phyloP scores from a whole-genome alignment of 2,888 invertebrate genomes.

The Drosophila formosana region DNA sequence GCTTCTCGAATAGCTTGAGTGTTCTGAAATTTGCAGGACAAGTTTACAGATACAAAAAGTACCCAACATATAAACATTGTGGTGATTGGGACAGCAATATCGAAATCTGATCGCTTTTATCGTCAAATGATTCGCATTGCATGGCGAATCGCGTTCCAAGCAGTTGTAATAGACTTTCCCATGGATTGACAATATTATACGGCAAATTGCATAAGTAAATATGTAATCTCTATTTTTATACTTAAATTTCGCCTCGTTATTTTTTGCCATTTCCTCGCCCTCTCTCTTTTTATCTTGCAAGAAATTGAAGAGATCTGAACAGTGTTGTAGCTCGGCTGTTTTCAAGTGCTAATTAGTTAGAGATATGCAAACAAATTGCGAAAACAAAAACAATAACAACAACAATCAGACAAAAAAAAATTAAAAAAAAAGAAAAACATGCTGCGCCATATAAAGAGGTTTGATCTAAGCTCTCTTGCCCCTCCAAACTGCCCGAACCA shows the following conservation, averaged over 20 bases:
- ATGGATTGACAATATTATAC: background rate
- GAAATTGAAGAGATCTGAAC: constrained; percentile 12
- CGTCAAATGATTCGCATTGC: background rate
- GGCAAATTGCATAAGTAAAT: constrained; percentile 2
- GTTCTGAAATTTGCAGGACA: background rate
- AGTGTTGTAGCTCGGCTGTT: constrained; percentile 10
- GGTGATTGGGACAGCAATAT: background rate
- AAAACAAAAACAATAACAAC: constrained; percentile 15
- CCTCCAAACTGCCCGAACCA: background rate
- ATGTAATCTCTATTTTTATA: constrained; percentile 4
- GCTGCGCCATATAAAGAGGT: constrained; percentile 34
- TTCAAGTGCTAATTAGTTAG: constrained; percentile 55
- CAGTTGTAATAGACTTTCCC: background rate
- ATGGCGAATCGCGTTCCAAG: background rate
- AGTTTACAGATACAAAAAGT: background rate
- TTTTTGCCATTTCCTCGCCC: background rate
- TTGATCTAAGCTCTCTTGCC: background rate
- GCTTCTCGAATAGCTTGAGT: no score
- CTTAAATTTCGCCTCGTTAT: no score
- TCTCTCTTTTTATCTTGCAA: background rate
- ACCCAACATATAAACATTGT: background rate
- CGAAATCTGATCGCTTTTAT: no score
- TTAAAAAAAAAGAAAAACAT: constrained; percentile 19
- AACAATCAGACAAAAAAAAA: background rate
- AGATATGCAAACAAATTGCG: constrained; percentile 47